A percentile compares a stretch with the other conserved stretches of the same genome.
Conservation (phyloP, 2,113 vertebrate species). For the Amphiprion percula region DNA sequence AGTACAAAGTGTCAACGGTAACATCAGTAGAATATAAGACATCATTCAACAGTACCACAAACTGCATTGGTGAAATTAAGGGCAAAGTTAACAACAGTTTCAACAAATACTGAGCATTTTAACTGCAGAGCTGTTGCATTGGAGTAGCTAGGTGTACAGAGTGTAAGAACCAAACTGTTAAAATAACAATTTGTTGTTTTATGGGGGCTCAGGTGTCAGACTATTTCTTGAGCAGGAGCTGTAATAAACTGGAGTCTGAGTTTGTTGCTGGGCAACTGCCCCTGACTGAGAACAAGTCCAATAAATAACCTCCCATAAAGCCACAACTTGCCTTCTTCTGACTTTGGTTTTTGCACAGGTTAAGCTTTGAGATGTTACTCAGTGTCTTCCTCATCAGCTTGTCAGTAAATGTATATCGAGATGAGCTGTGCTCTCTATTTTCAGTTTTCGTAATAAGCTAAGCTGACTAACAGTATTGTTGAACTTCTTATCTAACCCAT, state of each 20-base stretch:
- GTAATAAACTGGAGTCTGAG: not conserved
- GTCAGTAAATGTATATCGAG: no score
- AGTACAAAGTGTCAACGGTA: no score
- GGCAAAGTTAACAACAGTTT: no score
- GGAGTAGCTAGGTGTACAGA: not conserved
- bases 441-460: no score
- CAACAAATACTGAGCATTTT: no score
- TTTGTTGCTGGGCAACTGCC: not conserved
- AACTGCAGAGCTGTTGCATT: not conserved
- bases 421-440: no score
- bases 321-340: not conserved
- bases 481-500: no score
- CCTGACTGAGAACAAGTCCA: not conserved
- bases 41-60: no score
- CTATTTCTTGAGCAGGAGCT: not conserved
- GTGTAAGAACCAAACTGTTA: not conserved
- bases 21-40: no score
- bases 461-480: no score
- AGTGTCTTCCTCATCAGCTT: no score
- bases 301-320: not conserved
- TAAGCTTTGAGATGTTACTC: not conserved
- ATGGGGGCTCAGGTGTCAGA: not conserved
- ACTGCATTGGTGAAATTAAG: no score
- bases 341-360: not conserved
- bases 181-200: not conserved